Percentiles rank a stretch among this genome's conserved stretches.
These are phyloP conservation scores for Latrodectus hesperus DNA, from an alignment of 2,888 invertebrate genomes.

Conservation along the genomic window DNA sequence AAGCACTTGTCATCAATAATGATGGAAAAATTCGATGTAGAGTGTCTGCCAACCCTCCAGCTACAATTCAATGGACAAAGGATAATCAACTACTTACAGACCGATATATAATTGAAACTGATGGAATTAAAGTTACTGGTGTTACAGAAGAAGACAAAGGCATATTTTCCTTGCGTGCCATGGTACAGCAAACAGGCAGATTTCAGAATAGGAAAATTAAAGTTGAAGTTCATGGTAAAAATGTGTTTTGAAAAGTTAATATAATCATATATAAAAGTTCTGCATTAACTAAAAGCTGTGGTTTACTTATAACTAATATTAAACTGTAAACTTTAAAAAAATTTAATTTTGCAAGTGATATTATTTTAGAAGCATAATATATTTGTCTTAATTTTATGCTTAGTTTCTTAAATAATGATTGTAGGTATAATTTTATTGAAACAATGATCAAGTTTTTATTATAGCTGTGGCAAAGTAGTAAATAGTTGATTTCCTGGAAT, in stretches of 20 bases:
- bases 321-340: no score
- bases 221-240: slow-evolving; percentile 69
- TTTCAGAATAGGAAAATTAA: slow-evolving; percentile 63
- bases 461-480: no score
- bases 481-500: no score
- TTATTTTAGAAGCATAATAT: no score
- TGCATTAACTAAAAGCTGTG: no score
- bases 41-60: slow-evolving; percentile 70
- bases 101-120: slow-evolving; percentile 59
- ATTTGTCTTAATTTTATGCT: no score
- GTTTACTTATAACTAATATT: no score
- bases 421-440: no score
- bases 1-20: slow-evolving; percentile 67
- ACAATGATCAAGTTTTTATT: no score
- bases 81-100: slow-evolving; percentile 57
- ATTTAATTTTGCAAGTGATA: no score
- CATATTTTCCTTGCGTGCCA: slow-evolving; percentile 64
- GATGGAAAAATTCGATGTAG: slow-evolving; percentile 68
- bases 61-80: slow-evolving; percentile 66
- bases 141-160: slow-evolving; percentile 68
- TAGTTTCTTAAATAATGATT: no score
- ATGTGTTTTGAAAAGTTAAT: neutral
- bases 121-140: slow-evolving; percentile 67
- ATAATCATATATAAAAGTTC: no score
- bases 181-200: slow-evolving; percentile 69